Conservation (phyloP, 2,888 invertebrate genomes). For the Andricus curvator region DNA sequence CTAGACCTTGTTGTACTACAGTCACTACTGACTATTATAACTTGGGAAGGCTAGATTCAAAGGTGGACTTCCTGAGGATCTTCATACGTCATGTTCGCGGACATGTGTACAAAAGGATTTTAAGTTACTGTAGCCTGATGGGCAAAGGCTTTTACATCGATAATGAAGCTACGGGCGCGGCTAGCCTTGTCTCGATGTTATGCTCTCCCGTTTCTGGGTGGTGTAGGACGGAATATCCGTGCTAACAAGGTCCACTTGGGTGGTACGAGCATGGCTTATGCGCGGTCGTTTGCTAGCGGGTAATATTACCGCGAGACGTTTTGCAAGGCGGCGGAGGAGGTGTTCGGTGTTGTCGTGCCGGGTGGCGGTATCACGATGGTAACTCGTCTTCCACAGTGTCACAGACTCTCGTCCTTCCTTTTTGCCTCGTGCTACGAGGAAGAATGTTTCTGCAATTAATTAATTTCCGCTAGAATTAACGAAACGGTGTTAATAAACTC, state of each 20-base stretch:
- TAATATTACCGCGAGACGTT: constrained; percentile 68
- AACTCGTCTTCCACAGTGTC: constrained; percentile 22
- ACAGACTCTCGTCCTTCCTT: not conserved
- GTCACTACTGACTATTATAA: not conserved
- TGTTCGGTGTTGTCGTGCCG: constrained; percentile 54
- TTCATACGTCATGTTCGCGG: constrained; percentile 48
- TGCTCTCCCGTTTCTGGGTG: constrained; percentile 68
- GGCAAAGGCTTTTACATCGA: constrained; percentile 6
- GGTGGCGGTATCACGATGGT: constrained; percentile 53
- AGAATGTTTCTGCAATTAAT: constrained; percentile 14
- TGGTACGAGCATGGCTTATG: constrained; percentile 66
- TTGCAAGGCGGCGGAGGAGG: constrained; percentile 59
- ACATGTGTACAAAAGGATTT: constrained; percentile 3
- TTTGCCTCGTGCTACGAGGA: not conserved
- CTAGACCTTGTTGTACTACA: not conserved
- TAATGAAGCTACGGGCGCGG: constrained; percentile 11
- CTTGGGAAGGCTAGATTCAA: not conserved
- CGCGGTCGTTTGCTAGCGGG: constrained; percentile 64
- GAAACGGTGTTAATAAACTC: constrained; percentile 12
- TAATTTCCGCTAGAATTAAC: not conserved
- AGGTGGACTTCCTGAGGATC: constrained; percentile 8
- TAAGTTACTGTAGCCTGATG: not conserved
- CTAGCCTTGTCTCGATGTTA: constrained; percentile 28
- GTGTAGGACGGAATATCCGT: constrained; percentile 64
- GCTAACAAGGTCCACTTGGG: constrained; percentile 76